A percentile compares a stretch with the other conserved stretches of the same genome.
phyloP scores from a whole-genome alignment of 2,113 vertebrate genomes.

The Elephantulus edwardii region DNA sequence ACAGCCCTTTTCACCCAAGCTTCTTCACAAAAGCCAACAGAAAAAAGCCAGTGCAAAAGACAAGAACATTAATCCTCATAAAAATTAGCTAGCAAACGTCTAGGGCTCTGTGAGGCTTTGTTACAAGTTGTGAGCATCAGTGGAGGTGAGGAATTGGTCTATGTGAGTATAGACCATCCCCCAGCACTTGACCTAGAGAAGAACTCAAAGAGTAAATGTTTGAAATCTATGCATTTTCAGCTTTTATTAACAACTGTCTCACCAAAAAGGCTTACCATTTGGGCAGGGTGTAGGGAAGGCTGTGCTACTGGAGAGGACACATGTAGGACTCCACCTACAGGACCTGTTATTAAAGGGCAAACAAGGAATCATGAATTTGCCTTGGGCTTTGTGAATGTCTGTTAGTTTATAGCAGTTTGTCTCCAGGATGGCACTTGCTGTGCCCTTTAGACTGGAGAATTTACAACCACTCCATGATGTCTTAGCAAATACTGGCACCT shows the following conservation, averaged over 20 bases:
- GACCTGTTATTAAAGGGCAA: neutral
- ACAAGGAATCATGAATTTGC: neutral
- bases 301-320: neutral
- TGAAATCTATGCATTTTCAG: neutral
- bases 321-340: neutral
- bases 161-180: neutral
- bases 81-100: neutral
- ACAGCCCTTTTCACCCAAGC: neutral
- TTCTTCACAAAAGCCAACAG: neutral
- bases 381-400: neutral
- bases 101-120: neutral
- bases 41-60: neutral
- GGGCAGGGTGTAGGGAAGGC: neutral
- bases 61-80: neutral
- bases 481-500: conserved; percentile 55
- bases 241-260: neutral
- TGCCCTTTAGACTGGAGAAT: conserved; percentile 50
- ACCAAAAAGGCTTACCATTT: neutral
- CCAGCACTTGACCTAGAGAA: neutral
- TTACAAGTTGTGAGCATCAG: neutral
- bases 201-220: neutral
- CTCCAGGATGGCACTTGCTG: conserved; percentile 5
- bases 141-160: neutral
- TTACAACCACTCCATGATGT: neutral
- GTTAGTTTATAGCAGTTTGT: neutral